These are phyloP conservation scores for Tolypeutes matacus DNA, from an alignment of 2,797 vertebrate species.

Conservation along the genomic window DNA sequence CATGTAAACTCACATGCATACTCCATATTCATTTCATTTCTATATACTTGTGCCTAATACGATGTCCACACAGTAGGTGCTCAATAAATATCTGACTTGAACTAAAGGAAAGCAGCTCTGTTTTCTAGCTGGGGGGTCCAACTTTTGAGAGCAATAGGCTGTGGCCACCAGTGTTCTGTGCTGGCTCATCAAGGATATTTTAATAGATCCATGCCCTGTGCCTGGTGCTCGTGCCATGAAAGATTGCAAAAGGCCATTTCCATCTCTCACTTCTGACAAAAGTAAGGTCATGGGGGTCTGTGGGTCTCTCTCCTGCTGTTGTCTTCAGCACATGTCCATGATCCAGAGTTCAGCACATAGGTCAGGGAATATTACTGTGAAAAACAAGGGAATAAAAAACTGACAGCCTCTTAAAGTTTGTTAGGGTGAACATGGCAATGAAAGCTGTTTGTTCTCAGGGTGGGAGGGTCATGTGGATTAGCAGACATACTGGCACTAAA, in stretches of 20 bases:
- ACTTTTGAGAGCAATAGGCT: background rate
- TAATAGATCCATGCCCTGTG: background rate
- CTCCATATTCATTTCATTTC: background rate
- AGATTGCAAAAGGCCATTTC: background rate
- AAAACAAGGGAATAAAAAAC: background rate
- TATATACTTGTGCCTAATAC: background rate
- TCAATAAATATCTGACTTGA: background rate
- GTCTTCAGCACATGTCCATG: fast-evolving
- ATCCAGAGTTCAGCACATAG: background rate
- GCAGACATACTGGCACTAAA: background rate
- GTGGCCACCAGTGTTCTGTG: background rate
- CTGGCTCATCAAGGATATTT: background rate
- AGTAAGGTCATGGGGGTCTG: background rate
- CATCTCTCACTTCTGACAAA: background rate
- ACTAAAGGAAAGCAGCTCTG: background rate
- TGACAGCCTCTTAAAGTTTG: background rate
- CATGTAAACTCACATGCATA: background rate
- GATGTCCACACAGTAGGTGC: background rate
- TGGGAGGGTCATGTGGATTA: background rate
- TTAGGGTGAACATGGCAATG: background rate
- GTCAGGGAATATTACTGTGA: background rate
- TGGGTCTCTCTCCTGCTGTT: background rate
- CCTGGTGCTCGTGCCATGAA: background rate
- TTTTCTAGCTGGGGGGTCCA: background rate
- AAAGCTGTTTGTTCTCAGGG: background rate